Conservation (phyloP, 2,113 vertebrate species). For the Syrmaticus mikado region DNA sequence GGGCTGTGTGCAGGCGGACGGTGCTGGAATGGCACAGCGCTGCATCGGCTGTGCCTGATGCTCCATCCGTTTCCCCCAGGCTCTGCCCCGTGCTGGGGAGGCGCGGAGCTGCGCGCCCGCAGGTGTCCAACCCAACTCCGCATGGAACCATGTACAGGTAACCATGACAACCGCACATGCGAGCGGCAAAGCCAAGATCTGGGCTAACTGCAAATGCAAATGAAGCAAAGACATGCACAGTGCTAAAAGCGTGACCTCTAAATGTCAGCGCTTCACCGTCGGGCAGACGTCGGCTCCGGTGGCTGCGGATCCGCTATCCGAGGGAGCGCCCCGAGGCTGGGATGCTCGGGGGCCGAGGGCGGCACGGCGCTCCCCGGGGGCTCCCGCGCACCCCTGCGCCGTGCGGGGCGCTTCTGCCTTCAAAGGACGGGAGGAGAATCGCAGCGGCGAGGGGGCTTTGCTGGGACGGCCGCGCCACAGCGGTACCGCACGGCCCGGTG, state of each 20-base stretch:
- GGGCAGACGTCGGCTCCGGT: slow-evolving; percentile 8
- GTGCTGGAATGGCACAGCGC: not conserved
- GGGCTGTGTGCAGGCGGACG: accelerated
- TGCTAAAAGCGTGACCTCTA: slow-evolving; percentile 61
- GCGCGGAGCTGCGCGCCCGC: slow-evolving; percentile 10
- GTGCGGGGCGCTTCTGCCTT: no score
- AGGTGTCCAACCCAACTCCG: slow-evolving; percentile 62
- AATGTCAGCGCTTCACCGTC: slow-evolving; percentile 58
- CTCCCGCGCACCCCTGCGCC: no score
- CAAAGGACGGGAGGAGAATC: not conserved
- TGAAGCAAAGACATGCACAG: slow-evolving; percentile 53
- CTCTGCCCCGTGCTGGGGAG: not conserved
- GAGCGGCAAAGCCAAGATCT: slow-evolving; percentile 46
- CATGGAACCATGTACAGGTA: slow-evolving; percentile 30
- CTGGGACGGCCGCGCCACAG: not conserved
- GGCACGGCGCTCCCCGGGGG: no score
- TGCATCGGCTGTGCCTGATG: no score
- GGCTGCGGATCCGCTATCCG: not conserved
- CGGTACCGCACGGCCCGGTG: no score
- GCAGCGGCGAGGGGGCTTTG: not conserved
- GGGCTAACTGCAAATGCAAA: slow-evolving; percentile 65
- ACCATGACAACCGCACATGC: slow-evolving; percentile 67
- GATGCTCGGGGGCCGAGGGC: no score
- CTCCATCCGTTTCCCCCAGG: not conserved
- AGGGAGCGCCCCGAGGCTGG: no score